A percentile compares a stretch with the other conserved stretches of the same genome.
Conservation (phyloP, 2,797 vertebrate species). For the Simalia tracyae region DNA sequence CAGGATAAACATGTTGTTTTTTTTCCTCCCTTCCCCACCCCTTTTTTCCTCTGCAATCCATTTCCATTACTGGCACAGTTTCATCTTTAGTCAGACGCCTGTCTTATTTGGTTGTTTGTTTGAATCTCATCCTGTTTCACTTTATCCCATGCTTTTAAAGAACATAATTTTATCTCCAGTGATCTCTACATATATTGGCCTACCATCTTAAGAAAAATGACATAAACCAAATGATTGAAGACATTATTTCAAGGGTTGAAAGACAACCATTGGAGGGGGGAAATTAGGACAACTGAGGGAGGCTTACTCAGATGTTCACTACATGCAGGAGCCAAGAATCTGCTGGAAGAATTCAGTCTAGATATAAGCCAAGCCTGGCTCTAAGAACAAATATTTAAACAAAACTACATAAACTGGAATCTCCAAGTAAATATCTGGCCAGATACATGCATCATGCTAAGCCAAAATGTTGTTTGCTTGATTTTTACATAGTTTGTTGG, state of each 20-base stretch:
- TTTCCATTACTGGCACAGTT: not conserved
- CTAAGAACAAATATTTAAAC: not conserved
- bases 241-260: not conserved
- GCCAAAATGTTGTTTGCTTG: not conserved
- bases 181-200: not conserved
- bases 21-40: not conserved
- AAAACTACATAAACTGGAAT: not conserved
- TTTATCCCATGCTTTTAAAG: not conserved
- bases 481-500: not conserved
- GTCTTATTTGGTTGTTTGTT: conserved; percentile 2
- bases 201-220: not conserved
- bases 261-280: not conserved
- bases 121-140: conserved; percentile 12
- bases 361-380: not conserved
- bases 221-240: not conserved
- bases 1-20: conserved; percentile 6
- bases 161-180: not conserved
- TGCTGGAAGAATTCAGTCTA: not conserved
- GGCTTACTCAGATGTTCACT: not conserved
- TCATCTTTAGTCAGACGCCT: conserved; percentile 13
- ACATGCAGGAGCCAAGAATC: not conserved
- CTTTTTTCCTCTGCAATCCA: conserved; percentile 8
- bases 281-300: not conserved
- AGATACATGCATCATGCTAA: not conserved
- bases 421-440: not conserved